These are phyloP conservation scores for Pogoniulus pusillus DNA, from an alignment of 2,797 vertebrate genomes.

Conservation along the genomic window DNA sequence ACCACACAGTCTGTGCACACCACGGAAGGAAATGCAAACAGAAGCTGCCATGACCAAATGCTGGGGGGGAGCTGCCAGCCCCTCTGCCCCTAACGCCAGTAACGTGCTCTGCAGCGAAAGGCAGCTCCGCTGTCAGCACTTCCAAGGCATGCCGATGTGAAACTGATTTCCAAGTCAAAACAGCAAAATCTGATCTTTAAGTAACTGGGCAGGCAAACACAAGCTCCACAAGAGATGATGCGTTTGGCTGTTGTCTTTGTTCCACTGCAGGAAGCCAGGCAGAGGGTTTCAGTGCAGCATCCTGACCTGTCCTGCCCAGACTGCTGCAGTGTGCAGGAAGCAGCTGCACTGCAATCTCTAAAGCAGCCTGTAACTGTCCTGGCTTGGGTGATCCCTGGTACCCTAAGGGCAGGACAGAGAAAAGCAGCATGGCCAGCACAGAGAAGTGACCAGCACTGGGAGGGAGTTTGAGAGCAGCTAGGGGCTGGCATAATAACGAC, in stretches of 20 bases:
- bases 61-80: not conserved
- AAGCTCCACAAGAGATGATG: not conserved
- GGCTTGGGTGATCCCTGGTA: not conserved
- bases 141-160: not conserved
- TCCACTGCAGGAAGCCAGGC: not conserved
- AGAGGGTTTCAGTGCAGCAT: not conserved
- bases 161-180: constrained; percentile 5
- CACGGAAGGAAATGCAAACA: constrained; percentile 11
- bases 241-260: not conserved
- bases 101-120: not conserved
- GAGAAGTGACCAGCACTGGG: not conserved
- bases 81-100: not conserved
- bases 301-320: not conserved
- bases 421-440: not conserved
- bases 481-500: not conserved
- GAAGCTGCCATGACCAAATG: not conserved
- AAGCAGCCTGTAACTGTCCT: not conserved
- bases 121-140: not conserved
- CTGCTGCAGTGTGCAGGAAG: not conserved
- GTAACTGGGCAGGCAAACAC: not conserved
- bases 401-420: not conserved
- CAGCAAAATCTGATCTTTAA: not conserved
- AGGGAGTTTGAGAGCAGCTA: not conserved
- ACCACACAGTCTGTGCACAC: not conserved
- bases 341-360: not conserved